These are phyloP conservation scores for Azemiops feae DNA, from an alignment of 2,113 vertebrate genomes.

Conservation along the genomic window DNA sequence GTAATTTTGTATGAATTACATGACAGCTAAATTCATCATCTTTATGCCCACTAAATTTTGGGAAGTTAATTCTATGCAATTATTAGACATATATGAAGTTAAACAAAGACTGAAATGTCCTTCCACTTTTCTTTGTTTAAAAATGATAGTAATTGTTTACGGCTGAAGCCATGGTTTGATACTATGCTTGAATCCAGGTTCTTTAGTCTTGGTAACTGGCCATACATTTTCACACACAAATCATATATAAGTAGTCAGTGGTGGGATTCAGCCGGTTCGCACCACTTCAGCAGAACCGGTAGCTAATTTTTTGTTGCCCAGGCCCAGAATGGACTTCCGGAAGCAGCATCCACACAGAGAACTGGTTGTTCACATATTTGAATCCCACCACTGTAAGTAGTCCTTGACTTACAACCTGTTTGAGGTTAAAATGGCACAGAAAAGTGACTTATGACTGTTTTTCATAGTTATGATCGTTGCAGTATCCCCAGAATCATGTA, in stretches of 20 bases:
- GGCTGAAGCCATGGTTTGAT: background rate
- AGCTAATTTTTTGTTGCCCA: no score
- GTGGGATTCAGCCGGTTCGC: no score
- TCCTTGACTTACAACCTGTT: no score
- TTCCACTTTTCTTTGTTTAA: slow-evolving; percentile 12
- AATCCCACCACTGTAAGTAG: no score
- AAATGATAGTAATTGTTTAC: background rate
- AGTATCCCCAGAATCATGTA: no score
- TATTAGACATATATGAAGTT: slow-evolving; percentile 34
- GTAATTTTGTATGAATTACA: slow-evolving; percentile 80
- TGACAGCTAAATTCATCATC: slow-evolving; percentile 80
- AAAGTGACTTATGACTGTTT: no score
- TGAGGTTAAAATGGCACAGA: no score
- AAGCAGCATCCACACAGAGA: no score
- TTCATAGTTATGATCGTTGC: no score
- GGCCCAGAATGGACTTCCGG: no score
- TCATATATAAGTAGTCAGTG: background rate
- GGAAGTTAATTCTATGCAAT: slow-evolving; percentile 67
- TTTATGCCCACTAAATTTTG: slow-evolving; percentile 81
- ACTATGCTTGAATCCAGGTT: background rate
- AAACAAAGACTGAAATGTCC: slow-evolving; percentile 23
- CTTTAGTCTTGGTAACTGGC: background rate
- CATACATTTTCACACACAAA: background rate
- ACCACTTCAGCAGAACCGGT: no score
- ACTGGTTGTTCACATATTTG: no score